Evolutionary conservation across 2,888 invertebrate species (phyloP).

Genomic region (Caenorhabditis doughertyi): DNA sequence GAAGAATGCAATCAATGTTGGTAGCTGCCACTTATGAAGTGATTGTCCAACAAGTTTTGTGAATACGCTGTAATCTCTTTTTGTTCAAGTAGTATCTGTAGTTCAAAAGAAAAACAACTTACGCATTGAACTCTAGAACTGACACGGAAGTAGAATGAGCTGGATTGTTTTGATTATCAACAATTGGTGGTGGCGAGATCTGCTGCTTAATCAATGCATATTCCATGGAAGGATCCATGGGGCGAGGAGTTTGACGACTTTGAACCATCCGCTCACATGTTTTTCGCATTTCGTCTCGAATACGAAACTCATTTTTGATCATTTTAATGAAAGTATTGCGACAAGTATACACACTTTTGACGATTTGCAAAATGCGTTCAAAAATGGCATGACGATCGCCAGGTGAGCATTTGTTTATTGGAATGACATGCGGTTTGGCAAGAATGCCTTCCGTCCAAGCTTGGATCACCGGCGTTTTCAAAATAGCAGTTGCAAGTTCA

Average conservation of each 20-base stretch:
- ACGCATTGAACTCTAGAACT: conserved; percentile 8
- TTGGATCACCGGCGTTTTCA: conserved; percentile 13
- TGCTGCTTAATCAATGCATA: conserved; percentile 46
- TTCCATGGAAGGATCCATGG: conserved; percentile 35
- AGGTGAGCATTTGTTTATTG: conserved; percentile 38
- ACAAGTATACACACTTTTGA: conserved; percentile 34
- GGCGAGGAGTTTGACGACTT: conserved; percentile 42
- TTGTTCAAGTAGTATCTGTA: not conserved
- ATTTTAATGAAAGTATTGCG: conserved; percentile 28
- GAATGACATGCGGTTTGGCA: conserved; percentile 39
- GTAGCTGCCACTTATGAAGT: conserved; percentile 10
- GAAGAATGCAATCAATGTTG: conserved; percentile 26
- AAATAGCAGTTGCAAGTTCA: conserved; percentile 25
- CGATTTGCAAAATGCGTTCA: conserved; percentile 57
- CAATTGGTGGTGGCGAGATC: conserved; percentile 8
- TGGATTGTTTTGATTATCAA: conserved; percentile 31
- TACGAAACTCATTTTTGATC: conserved; percentile 34
- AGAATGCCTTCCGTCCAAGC: conserved; percentile 30
- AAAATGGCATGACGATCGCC: conserved; percentile 58
- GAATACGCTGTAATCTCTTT: not conserved
- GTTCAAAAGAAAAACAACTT: not conserved
- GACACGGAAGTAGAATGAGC: not conserved
- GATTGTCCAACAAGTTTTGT: not conserved
- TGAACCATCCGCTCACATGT: conserved; percentile 34
- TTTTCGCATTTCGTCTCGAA: conserved; percentile 52